Conservation (phyloP, 2,797 vertebrate species). For the Sebastes goodei region DNA sequence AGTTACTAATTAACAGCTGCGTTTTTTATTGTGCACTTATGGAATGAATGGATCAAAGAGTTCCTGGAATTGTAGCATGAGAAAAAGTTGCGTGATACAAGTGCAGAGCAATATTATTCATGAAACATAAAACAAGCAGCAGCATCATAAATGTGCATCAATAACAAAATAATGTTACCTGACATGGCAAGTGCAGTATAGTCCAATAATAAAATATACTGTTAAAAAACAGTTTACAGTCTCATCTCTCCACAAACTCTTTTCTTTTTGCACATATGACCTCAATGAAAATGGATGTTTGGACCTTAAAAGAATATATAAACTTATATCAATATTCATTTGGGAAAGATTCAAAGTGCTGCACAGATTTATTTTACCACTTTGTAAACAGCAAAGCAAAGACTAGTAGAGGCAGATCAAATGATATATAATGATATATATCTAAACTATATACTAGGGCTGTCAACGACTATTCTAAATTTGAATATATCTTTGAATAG, state of each 20-base stretch:
- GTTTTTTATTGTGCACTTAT: background rate
- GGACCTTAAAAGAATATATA: background rate
- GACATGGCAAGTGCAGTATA: background rate
- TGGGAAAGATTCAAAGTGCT: conserved; percentile 32
- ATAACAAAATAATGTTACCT: background rate
- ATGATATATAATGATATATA: background rate
- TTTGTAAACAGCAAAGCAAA: conserved; percentile 23
- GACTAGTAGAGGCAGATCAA: background rate
- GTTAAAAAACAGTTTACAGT: background rate
- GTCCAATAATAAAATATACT: background rate
- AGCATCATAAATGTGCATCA: conserved; percentile 22
- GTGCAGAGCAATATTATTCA: background rate
- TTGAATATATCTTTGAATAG: too few species aligned
- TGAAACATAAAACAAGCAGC: conserved; percentile 12
- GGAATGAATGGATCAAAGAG: background rate
- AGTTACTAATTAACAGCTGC: background rate
- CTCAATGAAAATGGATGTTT: background rate
- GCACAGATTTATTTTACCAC: background rate
- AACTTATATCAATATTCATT: conserved; percentile 8
- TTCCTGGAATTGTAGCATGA: background rate
- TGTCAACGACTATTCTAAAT: too few species aligned
- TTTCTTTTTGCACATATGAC: background rate
- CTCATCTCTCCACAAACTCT: background rate
- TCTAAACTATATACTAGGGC: background rate
- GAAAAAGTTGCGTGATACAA: background rate